Evolutionary conservation across 2,113 vertebrate species (phyloP).

Genomic region (Amphiprion ocellaris): DNA sequence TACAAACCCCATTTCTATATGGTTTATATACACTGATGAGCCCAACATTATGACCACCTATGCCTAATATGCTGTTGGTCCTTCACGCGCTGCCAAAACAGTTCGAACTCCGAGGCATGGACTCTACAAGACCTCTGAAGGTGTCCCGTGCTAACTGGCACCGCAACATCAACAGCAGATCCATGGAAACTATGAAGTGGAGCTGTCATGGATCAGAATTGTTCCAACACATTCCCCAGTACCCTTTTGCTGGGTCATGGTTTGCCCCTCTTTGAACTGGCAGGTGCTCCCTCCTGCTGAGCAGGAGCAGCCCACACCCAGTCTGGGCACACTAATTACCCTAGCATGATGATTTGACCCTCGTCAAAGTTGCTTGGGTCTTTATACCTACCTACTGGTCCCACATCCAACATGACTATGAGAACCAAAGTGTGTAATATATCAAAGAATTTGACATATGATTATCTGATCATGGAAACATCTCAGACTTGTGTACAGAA

Average conservation of each 20-base stretch:
- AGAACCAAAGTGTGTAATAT: too few species aligned
- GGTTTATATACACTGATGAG: neutral
- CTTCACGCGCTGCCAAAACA: too few species aligned
- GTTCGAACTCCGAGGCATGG: neutral
- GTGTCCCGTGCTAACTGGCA: slow-evolving; percentile 3
- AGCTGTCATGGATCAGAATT: neutral
- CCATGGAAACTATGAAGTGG: neutral
- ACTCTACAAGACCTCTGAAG: neutral
- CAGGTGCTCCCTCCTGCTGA: neutral
- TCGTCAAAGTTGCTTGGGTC: too few species aligned
- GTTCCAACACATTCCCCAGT: neutral
- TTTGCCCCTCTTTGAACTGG: neutral
- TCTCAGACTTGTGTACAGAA: too few species aligned
- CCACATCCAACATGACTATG: too few species aligned
- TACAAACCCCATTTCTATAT: neutral
- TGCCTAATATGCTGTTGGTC: too few species aligned
- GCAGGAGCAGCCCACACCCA: neutral
- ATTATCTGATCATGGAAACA: too few species aligned
- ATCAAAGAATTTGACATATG: too few species aligned
- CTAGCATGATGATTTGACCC: too few species aligned
- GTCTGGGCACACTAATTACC: too few species aligned
- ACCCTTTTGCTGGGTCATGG: neutral
- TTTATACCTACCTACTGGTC: too few species aligned
- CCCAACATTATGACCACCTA: too few species aligned
- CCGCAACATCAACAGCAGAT: neutral